Conservation (phyloP, 2,888 invertebrate genomes). For the Diarsia brunnea region DNA sequence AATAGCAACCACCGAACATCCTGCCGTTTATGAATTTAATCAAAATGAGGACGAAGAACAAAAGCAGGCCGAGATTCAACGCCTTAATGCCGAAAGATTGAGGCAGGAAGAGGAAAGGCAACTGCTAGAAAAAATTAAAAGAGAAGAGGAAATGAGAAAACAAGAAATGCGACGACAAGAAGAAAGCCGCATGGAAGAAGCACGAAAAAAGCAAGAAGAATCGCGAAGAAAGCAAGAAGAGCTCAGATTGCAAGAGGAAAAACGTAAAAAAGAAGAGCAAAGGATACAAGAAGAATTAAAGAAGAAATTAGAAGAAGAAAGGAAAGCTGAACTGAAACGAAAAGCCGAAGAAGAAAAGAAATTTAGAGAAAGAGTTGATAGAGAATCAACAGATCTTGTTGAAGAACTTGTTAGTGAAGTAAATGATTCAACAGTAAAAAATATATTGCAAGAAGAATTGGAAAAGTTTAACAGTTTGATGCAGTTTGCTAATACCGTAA, state of each 20-base stretch:
- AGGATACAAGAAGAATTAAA: constrained; percentile 78
- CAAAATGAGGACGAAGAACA: constrained; percentile 72
- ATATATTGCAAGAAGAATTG: constrained; percentile 79
- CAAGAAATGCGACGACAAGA: constrained; percentile 68
- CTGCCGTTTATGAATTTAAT: constrained; percentile 80
- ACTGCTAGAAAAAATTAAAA: constrained; percentile 67
- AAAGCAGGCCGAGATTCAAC: constrained; percentile 59
- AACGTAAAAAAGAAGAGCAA: constrained; percentile 78
- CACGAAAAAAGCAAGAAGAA: constrained; percentile 65
- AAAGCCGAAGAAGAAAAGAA: constrained; percentile 79
- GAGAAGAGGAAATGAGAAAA: constrained; percentile 68
- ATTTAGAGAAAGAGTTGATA: constrained; percentile 81
- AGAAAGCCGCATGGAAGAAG: constrained; percentile 67
- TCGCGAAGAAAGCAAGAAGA: constrained; percentile 69
- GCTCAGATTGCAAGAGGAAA: constrained; percentile 72
- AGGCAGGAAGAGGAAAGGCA: constrained; percentile 72
- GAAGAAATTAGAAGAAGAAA: constrained; percentile 81
- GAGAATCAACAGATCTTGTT: constrained; percentile 79
- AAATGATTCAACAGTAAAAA: constrained; percentile 74
- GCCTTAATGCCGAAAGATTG: constrained; percentile 70
- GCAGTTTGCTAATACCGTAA: constrained; percentile 73
- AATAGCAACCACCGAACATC: constrained; percentile 66
- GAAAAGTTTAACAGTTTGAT: constrained; percentile 76
- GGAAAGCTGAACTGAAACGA: constrained; percentile 78
- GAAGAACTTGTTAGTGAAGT: constrained; percentile 81